Base-by-base conservation (phyloP, 2,888 invertebrate genomes). In the Abscondita cerata region DNA sequence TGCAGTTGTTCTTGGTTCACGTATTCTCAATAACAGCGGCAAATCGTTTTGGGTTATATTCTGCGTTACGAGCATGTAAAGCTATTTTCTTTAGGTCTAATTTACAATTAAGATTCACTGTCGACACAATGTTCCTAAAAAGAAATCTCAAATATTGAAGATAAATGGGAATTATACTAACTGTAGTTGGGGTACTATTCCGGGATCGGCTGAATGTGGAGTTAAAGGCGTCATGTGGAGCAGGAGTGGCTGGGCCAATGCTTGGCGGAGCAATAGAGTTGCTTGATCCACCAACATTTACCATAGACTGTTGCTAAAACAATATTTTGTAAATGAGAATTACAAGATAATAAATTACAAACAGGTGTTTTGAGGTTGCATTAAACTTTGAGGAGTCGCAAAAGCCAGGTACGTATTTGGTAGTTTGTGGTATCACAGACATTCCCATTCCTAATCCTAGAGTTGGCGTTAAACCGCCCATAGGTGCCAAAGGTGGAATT, bases 31-130 rank as follows among this genome's bases (percentile, higher is more conserved):
- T 98, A 2, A 99, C 98, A 36, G 98, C 98, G 52, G 98, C 97
- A 84, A 99, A 99, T 75, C 98, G 91, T 81, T 98, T 98, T 6
- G 98, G 98, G 81, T 99, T 99, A 78, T 98, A 99, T 81, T 99
- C 98, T 1, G 98, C 98, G 83, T 99, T 99, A 78, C 98, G 89
- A 0, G 98, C 98, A 79, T 97, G 97, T 1, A 98, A 83, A 0
- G 98, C 98, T 72, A 99, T 99, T 82, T 94, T 95, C 77, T 98
- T 98, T 64, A 99, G 83, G 77, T 99, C 98, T 69, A 98, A 82
- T 81, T 95, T 95, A 79, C 97, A 97, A 73, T 91, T 93, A 53
- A 99, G 83, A 80, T 97, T 98, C 0, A 99, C 98, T 3, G 98
- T 99, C 47, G 98, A 96, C 0, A 99, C 98, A 75, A 99, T 98